Percentiles rank a stretch among this genome's conserved stretches.
These are phyloP conservation scores for Diarsia mendica DNA, from an alignment of 2,888 invertebrate genomes.

Conservation along the genomic window DNA sequence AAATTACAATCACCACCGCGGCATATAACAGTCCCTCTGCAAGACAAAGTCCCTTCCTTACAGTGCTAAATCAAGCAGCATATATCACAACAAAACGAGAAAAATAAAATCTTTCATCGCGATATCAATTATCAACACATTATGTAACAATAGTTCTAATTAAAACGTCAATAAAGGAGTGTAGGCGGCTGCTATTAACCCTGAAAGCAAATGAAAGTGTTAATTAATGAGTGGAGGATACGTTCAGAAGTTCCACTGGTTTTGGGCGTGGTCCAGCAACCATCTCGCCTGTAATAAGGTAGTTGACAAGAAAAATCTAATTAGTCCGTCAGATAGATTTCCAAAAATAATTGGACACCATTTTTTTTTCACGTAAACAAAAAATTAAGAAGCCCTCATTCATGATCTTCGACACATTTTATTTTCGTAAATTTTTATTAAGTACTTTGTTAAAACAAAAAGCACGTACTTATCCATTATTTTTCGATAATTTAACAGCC, in stretches of 20 bases:
- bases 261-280: background rate
- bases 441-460: no score
- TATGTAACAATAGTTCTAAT: constrained; percentile 36
- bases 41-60: background rate
- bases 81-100: background rate
- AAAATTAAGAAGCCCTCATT: no score
- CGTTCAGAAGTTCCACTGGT: background rate
- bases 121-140: constrained; percentile 3
- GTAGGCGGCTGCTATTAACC: constrained; percentile 42
- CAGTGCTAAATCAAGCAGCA: background rate
- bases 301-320: no score
- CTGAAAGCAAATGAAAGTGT: constrained; percentile 52
- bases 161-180: constrained; percentile 49
- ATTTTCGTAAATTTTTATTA: no score
- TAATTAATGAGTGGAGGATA: constrained; percentile 4
- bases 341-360: no score
- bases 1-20: background rate
- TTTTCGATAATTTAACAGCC: no score
- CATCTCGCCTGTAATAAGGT: no score
- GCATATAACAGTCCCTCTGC: no score
- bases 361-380: no score
- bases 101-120: background rate
- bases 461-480: no score
- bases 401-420: no score
- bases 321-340: no score